Percentiles rank a stretch among this genome's conserved stretches.
Conservation (phyloP, 2,888 invertebrate species). For the Cancer borealis region DNA sequence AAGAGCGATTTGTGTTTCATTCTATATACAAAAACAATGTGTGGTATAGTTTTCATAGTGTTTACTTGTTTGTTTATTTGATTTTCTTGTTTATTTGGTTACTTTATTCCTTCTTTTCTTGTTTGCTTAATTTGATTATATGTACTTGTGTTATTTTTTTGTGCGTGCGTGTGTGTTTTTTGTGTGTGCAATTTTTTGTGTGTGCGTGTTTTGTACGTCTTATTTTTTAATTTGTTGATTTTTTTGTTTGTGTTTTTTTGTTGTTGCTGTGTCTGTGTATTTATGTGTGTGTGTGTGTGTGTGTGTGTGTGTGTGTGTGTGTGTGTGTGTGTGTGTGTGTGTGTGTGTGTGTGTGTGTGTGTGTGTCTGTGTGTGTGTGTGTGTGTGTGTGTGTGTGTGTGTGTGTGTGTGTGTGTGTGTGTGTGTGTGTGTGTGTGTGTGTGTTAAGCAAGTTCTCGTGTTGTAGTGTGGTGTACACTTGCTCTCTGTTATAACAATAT, state of each 20-base stretch:
- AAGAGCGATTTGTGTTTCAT: neutral
- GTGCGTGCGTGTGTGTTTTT: too few relatives aligned
- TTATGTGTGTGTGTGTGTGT: too few relatives aligned
- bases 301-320: neutral
- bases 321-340: conserved; percentile 1
- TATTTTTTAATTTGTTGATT: too few relatives aligned
- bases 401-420: neutral
- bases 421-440: neutral
- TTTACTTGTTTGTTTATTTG: neutral
- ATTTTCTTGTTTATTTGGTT: neutral
- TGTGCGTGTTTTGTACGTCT: too few relatives aligned
- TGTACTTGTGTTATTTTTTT: neutral
- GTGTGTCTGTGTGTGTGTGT: neutral
- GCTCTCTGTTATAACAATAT: neutral
- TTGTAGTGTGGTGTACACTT: neutral
- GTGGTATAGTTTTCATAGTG: neutral
- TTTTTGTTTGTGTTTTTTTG: too few relatives aligned
- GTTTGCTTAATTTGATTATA: neutral
- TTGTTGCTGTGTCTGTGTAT: neutral
- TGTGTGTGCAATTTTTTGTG: too few relatives aligned
- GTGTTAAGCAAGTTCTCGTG: neutral
- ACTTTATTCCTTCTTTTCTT: neutral
- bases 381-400: neutral
- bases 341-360: neutral
- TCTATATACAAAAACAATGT: neutral